phyloP scores from a whole-genome alignment of 2,113 vertebrate genomes.

The Camelus bactrianus region DNA sequence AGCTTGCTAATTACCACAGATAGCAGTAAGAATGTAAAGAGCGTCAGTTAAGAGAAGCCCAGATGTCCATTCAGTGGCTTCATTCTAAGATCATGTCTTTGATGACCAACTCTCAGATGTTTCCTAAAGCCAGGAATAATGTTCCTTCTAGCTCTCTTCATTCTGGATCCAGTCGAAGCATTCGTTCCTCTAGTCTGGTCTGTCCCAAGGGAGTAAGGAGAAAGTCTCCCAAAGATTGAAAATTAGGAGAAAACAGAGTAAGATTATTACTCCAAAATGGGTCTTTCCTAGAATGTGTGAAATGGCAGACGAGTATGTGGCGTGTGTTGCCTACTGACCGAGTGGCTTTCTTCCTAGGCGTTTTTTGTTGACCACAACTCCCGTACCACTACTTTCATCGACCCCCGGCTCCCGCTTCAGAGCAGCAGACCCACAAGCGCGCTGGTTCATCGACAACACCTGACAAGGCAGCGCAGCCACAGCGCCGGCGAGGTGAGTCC shows the following conservation, averaged over 20 bases:
- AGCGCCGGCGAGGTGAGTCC: conserved; percentile 96
- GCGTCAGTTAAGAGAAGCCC: neutral
- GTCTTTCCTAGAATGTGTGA: neutral
- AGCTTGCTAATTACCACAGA: neutral
- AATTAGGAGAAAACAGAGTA: neutral
- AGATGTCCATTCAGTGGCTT: neutral
- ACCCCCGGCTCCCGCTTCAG: conserved; percentile 97
- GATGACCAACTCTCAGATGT: neutral
- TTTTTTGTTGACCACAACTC: conserved; percentile 99
- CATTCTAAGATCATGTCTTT: neutral
- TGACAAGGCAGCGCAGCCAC: conserved; percentile 97
- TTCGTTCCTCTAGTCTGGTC: neutral
- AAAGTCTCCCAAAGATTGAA: neutral
- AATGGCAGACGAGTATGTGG: fast-evolving
- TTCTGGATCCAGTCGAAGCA: neutral
- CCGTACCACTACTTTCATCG: conserved; percentile 98
- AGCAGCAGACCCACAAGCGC: conserved; percentile 95
- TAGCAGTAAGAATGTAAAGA: neutral
- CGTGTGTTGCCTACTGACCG: neutral
- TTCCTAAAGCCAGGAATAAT: neutral
- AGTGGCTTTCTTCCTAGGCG: conserved; percentile 86
- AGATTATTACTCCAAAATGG: neutral
- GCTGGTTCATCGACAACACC: conserved; percentile 95
- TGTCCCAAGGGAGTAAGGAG: neutral
- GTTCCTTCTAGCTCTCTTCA: neutral